Evolutionary conservation across 2,797 vertebrate genomes (phyloP), one percentile per base, ranked within the genome.

Genomic region (Leptoclinus maculatus): DNA sequence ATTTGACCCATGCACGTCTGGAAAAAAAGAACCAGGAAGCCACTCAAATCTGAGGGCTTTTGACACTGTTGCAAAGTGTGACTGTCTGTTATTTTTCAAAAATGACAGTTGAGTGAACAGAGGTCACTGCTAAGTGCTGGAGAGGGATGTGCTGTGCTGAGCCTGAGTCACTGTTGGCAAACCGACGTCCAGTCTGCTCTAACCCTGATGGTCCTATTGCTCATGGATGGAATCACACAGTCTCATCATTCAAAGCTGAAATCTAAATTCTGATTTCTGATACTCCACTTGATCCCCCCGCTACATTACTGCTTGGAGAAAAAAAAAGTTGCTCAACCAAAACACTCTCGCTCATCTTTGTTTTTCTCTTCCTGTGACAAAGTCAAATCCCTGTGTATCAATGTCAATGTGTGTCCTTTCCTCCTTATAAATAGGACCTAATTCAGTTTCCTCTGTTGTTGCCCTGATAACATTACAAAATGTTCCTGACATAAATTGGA

Each of bases 41-140:
- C 25, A 27, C 5, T 78, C 16, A 65, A 81, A 47, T 72, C 69
- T 21, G 66, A 76, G 54, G 39, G 64, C 58, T 59, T 75, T 69
- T 56, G 59, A 82, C 41, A 62, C 68, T 58, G 56, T 11, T 79
- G 45, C 25, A 64, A 69, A 43, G 32, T 76, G 69, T 66, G 53
- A 83, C 53, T 69, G 67, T 56, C 59, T 77, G 79, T 47, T 80
- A 81, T 87, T 83, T 85, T 57, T 83, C 76, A 70, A 85, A 85
- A 68, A 47, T 83, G 84, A 77, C 78, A 75, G 79, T 36, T 17
- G 51, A 66, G 53, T 57, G 67, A 59, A 47, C 71, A 69, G 75
- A 70, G 79, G 82, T 76, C 82, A 66, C 9, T 56, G 72, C 75
- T 79, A 83, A 85, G 66, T 71, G 66, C 63, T 60, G 80, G 47